Evolutionary conservation across 2,888 invertebrate genomes (phyloP).

Genomic region (Zootermopsis nevadensis): DNA sequence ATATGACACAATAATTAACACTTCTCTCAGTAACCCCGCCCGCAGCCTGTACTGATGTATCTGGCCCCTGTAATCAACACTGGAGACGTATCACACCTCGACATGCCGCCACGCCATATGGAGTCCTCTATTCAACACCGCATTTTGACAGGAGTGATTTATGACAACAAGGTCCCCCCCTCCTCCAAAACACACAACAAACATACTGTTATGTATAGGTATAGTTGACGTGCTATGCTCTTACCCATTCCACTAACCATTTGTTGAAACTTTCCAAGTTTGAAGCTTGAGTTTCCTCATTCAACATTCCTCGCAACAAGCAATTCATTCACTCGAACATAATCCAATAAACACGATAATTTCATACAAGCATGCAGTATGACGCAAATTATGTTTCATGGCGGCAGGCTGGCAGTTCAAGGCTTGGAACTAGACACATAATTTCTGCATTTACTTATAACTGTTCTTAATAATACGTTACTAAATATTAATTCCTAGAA

Average conservation of each 20-base stretch:
- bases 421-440: too few species aligned
- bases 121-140: slow-evolving; percentile 28
- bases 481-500: too few species aligned
- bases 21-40: neutral
- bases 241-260: slow-evolving; percentile 2
- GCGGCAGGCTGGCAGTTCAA: too few species aligned
- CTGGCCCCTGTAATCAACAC: slow-evolving; percentile 6
- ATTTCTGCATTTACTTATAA: too few species aligned
- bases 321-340: too few species aligned
- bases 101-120: slow-evolving; percentile 31
- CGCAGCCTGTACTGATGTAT: neutral
- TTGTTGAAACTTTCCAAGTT: slow-evolving; percentile 23
- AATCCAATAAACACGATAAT: too few species aligned
- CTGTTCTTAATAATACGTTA: too few species aligned
- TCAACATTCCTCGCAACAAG: too few species aligned
- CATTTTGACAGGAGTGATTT: slow-evolving; percentile 35
- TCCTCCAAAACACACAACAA: neutral
- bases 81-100: slow-evolving; percentile 9
- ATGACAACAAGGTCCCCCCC: slow-evolving; percentile 18
- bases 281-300: neutral
- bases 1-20: slow-evolving; percentile 36
- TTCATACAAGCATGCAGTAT: too few species aligned
- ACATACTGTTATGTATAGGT: slow-evolving; percentile 22
- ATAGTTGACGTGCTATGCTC: slow-evolving; percentile 18
- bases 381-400: too few species aligned